phyloP scores from a whole-genome alignment of 2,888 invertebrate species.

The Hypercompe scribonia region DNA sequence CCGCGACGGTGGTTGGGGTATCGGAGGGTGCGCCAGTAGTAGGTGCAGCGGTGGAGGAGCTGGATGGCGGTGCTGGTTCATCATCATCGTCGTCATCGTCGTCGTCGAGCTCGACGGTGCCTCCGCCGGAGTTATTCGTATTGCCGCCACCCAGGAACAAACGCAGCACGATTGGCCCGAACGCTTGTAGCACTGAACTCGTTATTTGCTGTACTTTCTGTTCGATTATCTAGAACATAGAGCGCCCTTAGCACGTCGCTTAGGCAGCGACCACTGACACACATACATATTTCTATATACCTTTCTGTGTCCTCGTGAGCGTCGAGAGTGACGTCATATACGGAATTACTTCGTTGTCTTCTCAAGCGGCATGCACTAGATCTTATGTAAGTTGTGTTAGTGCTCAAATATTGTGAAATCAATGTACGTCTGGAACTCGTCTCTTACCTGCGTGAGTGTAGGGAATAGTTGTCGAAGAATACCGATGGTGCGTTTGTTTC shows the following conservation, averaged over 20 bases:
- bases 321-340: neutral
- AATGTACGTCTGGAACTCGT: neutral
- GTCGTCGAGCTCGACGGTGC: constrained; percentile 84
- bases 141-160: constrained; percentile 86
- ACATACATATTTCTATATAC: neutral
- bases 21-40: constrained; percentile 47
- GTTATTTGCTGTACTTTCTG: constrained; percentile 92
- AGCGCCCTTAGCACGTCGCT: constrained; percentile 67
- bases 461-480: constrained; percentile 91
- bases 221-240: constrained; percentile 90
- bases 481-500: constrained; percentile 92
- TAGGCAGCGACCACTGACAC: constrained; percentile 20
- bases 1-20: constrained; percentile 30
- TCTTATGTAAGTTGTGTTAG: constrained; percentile 5
- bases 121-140: constrained; percentile 70
- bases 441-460: constrained; percentile 90
- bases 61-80: constrained; percentile 69
- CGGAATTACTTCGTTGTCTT: constrained; percentile 3
- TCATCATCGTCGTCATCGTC: constrained; percentile 88
- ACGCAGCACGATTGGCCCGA: constrained; percentile 91
- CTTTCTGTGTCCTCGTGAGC: neutral
- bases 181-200: constrained; percentile 90
- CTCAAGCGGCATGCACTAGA: constrained; percentile 11
- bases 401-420: neutral
- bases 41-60: constrained; percentile 46